A percentile compares a stretch with the other conserved stretches of the same genome.
Conservation (phyloP, 35 echinoderm and acorn worm genomes). For the Ophioderma brevispina region DNA sequence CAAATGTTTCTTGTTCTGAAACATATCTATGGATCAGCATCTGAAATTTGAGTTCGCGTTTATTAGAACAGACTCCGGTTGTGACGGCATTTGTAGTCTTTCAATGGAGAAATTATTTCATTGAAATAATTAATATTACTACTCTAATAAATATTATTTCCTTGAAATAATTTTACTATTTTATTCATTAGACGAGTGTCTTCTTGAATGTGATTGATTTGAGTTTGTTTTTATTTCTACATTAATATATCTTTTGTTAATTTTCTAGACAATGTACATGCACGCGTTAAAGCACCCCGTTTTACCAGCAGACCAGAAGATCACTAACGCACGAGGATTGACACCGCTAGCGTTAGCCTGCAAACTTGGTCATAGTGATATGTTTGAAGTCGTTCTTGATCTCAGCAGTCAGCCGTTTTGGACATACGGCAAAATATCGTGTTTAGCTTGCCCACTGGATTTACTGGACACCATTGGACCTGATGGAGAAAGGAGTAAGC, state of each 20-base stretch:
- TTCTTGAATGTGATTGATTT: too few species aligned
- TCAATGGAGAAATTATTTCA: too few species aligned
- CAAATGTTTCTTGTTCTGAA: too few species aligned
- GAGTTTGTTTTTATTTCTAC: too few species aligned
- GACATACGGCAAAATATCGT: constrained; percentile 77
- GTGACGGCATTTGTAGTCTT: too few species aligned
- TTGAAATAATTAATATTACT: too few species aligned
- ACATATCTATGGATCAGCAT: too few species aligned
- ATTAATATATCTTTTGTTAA: constrained; percentile 7
- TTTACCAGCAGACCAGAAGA: constrained; percentile 57
- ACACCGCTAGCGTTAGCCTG: constrained; percentile 82
- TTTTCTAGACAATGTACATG: constrained; percentile 66
- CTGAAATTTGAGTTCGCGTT: too few species aligned
- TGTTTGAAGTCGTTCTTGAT: constrained; percentile 75
- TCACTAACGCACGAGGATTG: constrained; percentile 68
- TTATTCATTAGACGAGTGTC: too few species aligned
- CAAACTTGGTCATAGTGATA: constrained; percentile 68
- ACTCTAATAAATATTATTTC: too few species aligned
- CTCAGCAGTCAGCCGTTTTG: constrained; percentile 71
- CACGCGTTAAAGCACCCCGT: constrained; percentile 68
- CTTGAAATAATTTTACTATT: too few species aligned
- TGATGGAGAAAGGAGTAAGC: constrained; percentile 74
- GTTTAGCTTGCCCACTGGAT: constrained; percentile 78
- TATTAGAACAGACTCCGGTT: too few species aligned
- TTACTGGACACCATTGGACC: constrained; percentile 77